Conservation (phyloP, 2,113 vertebrate species). For the Pangasianodon gigas region DNA sequence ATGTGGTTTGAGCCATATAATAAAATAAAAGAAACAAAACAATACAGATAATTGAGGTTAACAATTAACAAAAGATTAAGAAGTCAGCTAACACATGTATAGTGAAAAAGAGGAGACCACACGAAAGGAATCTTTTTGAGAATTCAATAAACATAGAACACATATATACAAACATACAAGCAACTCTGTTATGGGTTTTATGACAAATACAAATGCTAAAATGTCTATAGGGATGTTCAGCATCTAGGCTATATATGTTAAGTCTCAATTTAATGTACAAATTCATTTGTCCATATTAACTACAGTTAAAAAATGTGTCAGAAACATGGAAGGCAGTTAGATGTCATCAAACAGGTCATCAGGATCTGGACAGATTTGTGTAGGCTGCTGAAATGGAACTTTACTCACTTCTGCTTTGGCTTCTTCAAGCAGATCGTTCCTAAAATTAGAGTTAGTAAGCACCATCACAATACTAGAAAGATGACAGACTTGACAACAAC, state of each 20-base stretch:
- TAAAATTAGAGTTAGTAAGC: constrained; percentile 59
- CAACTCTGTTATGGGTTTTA: neutral
- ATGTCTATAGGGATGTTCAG: neutral
- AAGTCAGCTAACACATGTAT: neutral
- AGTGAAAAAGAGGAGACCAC: neutral
- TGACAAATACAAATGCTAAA: neutral
- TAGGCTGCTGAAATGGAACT: constrained; percentile 65
- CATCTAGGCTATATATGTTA: neutral
- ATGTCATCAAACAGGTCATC: constrained; percentile 86
- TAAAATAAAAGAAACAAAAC: neutral
- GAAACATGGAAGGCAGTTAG: constrained; percentile 56
- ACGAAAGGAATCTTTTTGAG: neutral
- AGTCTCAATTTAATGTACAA: neutral
- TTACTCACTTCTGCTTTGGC: constrained; percentile 58
- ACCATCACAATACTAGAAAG: constrained; percentile 3
- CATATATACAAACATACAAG: neutral
- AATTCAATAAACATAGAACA: neutral
- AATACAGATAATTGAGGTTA: neutral
- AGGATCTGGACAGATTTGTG: constrained; percentile 70
- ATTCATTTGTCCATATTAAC: neutral
- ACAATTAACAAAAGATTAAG: neutral
- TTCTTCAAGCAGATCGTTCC: constrained; percentile 61
- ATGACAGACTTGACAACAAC: neutral
- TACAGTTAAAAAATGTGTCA: neutral
- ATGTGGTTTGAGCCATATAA: neutral